These are phyloP conservation scores for mouse (Mus musculus) DNA, from an alignment of 2,113 vertebrate genomes.

Conservation along the genomic window DNA sequence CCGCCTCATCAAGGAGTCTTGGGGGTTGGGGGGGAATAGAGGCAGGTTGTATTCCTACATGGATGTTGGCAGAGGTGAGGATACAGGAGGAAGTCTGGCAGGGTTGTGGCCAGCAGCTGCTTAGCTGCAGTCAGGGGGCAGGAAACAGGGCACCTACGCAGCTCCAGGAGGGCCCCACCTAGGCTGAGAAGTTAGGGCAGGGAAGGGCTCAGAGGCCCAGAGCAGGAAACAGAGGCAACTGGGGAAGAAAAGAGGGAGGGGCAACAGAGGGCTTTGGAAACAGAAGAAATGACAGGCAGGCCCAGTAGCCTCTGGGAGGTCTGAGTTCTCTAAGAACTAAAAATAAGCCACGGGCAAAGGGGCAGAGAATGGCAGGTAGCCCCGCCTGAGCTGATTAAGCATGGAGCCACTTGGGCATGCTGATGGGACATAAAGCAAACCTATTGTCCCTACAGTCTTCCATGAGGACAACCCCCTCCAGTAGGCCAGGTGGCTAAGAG, in stretches of 20 bases:
- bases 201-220: too few species aligned
- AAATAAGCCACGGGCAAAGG: background rate
- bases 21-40: background rate
- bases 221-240: background rate
- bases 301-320: background rate
- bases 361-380: background rate
- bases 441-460: background rate
- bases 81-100: background rate
- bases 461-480: background rate
- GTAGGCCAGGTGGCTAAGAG: background rate
- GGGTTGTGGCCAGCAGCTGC: background rate
- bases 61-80: background rate
- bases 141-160: background rate
- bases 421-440: background rate
- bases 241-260: background rate
- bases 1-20: background rate
- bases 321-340: background rate
- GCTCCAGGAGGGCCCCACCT: background rate
- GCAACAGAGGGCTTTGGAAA: background rate
- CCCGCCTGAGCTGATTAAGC: background rate
- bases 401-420: background rate
- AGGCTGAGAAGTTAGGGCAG: too few species aligned
- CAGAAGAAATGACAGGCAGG: background rate
- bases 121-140: background rate
- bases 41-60: background rate